Evolutionary conservation across 1,140 invertebrate species (phyloP).

Genomic region (Drosophila littoralis): DNA sequence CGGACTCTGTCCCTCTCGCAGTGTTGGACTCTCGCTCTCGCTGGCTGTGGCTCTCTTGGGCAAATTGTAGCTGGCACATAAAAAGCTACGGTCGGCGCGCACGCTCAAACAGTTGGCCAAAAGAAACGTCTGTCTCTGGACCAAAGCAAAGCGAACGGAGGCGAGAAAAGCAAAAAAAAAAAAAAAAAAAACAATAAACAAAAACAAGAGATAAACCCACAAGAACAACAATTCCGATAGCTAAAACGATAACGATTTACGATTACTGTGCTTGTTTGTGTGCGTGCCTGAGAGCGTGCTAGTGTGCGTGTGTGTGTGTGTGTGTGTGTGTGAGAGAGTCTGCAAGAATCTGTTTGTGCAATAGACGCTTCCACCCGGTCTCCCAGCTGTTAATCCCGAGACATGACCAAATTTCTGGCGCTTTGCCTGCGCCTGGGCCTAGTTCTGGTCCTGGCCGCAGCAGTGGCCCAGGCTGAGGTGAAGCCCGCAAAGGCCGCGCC

Average conservation of each 20-base stretch:
- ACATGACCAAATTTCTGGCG: conserved; percentile 63
- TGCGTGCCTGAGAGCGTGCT: neutral
- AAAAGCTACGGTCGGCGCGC: conserved; percentile 75
- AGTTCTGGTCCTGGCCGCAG: conserved; percentile 30
- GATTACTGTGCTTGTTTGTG: conserved; percentile 3
- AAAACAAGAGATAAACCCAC: neutral
- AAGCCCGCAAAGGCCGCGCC: conserved; percentile 12
- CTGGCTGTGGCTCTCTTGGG: conserved; percentile 17
- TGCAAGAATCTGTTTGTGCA: neutral
- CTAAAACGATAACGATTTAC: neutral
- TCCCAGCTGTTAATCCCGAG: neutral
- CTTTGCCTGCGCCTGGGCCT: conserved; percentile 55
- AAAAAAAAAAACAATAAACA: conserved; percentile 18
- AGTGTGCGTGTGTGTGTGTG: conserved; percentile 16
- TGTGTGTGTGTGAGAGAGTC: conserved; percentile 14
- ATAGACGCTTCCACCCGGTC: neutral
- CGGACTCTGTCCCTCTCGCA: neutral
- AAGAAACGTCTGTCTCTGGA: conserved; percentile 77
- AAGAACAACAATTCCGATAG: conserved; percentile 10
- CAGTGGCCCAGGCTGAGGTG: conserved; percentile 28
- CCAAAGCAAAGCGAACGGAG: conserved; percentile 51
- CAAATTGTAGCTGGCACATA: conserved; percentile 75
- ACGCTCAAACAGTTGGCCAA: conserved; percentile 78
- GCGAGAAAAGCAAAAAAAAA: conserved; percentile 13
- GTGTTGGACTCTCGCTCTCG: neutral